Conservation (phyloP, 1,140 invertebrate species). For the Orius laevigatus region DNA sequence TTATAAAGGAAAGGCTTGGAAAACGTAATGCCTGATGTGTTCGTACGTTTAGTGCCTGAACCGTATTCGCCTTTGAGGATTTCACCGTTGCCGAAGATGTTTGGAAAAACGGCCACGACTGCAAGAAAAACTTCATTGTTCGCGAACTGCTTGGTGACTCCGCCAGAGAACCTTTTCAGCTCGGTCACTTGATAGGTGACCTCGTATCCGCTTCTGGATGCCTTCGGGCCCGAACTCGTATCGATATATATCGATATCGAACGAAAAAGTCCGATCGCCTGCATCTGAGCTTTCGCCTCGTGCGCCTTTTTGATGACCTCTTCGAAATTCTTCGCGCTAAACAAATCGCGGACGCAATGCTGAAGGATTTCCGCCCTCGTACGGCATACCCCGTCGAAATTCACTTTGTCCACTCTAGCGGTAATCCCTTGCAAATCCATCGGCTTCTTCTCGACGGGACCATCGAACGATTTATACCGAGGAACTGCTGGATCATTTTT, state of each 20-base stretch:
- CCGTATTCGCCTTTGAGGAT: conserved; percentile 54
- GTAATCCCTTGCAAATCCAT: no score
- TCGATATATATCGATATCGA: conserved; percentile 67
- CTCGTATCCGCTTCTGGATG: conserved; percentile 61
- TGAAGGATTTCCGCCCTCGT: conserved; percentile 74
- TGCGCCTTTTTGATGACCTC: conserved; percentile 24
- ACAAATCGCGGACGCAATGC: conserved; percentile 50
- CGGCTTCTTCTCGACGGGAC: no score
- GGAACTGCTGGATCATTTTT: no score
- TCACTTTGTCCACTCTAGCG: conserved; percentile 59
- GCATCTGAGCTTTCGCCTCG: conserved; percentile 47
- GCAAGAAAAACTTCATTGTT: conserved; percentile 71
- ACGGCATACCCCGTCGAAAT: conserved; percentile 59
- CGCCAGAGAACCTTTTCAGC: conserved; percentile 51
- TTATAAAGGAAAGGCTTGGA: conserved; percentile 53
- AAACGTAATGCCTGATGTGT: conserved; percentile 52
- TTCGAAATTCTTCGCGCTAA: conserved; percentile 41
- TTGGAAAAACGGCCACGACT: conserved; percentile 52
- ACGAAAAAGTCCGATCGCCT: conserved; percentile 66
- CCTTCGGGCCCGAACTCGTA: conserved; percentile 51
- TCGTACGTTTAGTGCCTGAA: conserved; percentile 50
- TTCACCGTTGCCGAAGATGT: conserved; percentile 69
- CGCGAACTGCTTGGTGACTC: conserved; percentile 64
- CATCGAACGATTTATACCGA: no score
- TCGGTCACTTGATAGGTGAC: conserved; percentile 72